These are phyloP conservation scores for Sthenelais limicola DNA, from an alignment of 2,888 invertebrate genomes.

Conservation along the genomic window DNA sequence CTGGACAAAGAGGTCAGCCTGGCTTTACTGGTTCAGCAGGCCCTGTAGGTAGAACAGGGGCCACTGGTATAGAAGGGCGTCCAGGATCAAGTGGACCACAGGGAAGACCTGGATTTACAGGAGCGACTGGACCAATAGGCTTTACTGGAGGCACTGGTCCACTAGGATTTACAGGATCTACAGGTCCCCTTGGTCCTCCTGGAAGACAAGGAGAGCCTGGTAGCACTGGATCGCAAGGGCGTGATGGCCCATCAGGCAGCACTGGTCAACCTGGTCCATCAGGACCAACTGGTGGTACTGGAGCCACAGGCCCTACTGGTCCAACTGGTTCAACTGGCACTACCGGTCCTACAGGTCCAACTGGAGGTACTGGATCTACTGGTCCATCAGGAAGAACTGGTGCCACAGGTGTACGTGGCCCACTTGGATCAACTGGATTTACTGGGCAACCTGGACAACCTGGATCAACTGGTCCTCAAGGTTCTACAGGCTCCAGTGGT, in stretches of 20 bases:
- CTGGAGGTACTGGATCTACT: slow-evolving; percentile 12
- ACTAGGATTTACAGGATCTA: slow-evolving; percentile 22
- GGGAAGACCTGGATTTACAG: slow-evolving; percentile 26
- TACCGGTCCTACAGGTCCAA: slow-evolving; percentile 2
- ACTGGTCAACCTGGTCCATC: slow-evolving; percentile 28
- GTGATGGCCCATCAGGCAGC: neutral
- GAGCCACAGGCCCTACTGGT: slow-evolving; percentile 33
- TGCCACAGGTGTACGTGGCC: neutral
- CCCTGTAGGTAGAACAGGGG: slow-evolving; percentile 36
- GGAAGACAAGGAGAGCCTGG: slow-evolving; percentile 10
- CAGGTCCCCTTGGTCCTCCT: slow-evolving; percentile 17
- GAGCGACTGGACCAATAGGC: slow-evolving; percentile 26
- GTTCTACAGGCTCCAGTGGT: slow-evolving; percentile 26
- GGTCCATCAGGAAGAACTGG: slow-evolving; percentile 27
- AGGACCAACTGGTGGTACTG: slow-evolving; percentile 39
- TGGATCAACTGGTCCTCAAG: slow-evolving; percentile 19
- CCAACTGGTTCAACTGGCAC: slow-evolving; percentile 36
- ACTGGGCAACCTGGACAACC: neutral
- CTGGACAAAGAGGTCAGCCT: neutral
- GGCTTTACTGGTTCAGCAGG: slow-evolving; percentile 29
- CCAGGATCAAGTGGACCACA: slow-evolving; percentile 36
- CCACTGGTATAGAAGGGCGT: slow-evolving; percentile 24
- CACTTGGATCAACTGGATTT: slow-evolving; percentile 13
- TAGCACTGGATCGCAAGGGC: slow-evolving; percentile 8
- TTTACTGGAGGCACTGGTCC: slow-evolving; percentile 19